phyloP scores from a whole-genome alignment of 2,113 vertebrate species.

The Phocoena sinus region DNA sequence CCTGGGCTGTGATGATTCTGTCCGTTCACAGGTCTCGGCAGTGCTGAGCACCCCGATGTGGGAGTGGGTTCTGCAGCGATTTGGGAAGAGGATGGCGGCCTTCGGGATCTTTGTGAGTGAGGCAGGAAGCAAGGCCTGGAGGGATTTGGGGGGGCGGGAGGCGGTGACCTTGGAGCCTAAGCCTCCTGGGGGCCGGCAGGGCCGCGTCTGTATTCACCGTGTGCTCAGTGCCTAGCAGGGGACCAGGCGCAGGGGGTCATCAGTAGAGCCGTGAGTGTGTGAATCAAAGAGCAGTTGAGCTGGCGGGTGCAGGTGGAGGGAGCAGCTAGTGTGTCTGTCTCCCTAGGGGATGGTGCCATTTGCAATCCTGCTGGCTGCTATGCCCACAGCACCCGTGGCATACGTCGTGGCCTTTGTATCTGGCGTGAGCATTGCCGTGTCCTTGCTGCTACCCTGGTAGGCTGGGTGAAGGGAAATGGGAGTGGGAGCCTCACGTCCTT shows the following conservation, averaged over 20 bases:
- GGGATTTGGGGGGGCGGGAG: rapidly evolving
- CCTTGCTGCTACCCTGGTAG: slow-evolving; percentile 95
- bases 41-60: slow-evolving; percentile 92
- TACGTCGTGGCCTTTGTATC: slow-evolving; percentile 92
- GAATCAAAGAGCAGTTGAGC: background rate
- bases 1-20: background rate
- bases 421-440: slow-evolving; percentile 93
- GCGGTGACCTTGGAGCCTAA: background rate
- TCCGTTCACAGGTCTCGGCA: slow-evolving; percentile 86
- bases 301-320: background rate
- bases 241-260: background rate
- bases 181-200: background rate
- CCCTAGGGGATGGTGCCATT: slow-evolving; percentile 94
- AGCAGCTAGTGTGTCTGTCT: background rate
- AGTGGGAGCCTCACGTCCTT: background rate
- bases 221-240: background rate
- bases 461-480: background rate
- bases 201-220: background rate
- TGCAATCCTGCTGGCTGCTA: slow-evolving; percentile 89
- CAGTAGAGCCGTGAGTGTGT: background rate
- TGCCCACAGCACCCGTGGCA: slow-evolving; percentile 88
- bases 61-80: slow-evolving; percentile 93
- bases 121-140: background rate
- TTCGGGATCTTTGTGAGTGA: slow-evolving; percentile 92
- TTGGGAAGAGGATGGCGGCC: slow-evolving; percentile 95